These are phyloP conservation scores for Epistrophella euchroma DNA, from an alignment of 2,888 invertebrate genomes.

Conservation along the genomic window DNA sequence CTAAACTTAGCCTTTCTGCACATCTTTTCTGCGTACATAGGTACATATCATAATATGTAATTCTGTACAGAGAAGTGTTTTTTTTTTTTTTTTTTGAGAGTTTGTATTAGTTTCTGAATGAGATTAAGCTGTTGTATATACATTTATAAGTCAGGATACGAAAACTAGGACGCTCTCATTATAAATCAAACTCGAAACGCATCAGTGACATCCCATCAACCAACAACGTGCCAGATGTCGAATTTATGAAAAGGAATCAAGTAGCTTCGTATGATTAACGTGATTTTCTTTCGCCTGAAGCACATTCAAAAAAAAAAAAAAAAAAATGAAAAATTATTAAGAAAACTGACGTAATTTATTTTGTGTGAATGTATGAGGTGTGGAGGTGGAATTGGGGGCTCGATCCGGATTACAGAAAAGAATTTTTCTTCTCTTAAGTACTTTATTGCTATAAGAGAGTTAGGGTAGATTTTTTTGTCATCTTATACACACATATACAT, in stretches of 20 bases:
- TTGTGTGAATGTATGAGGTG: neutral
- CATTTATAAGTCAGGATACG: neutral
- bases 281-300: neutral
- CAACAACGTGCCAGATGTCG: conserved; percentile 15
- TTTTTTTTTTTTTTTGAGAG: neutral
- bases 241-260: conserved; percentile 11
- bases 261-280: conserved; percentile 8
- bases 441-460: neutral
- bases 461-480: neutral
- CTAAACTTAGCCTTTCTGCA: neutral
- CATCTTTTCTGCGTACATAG: neutral
- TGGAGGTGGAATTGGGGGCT: neutral
- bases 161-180: conserved; percentile 4
- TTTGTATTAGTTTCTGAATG: conserved; percentile 3
- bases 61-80: neutral
- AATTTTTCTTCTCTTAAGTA: neutral
- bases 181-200: conserved; percentile 1
- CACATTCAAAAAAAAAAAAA: neutral
- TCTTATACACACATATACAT: neutral
- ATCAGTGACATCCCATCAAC: conserved; percentile 4
- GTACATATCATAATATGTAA: conserved; percentile 11
- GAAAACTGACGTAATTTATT: conserved; percentile 11
- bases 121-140: neutral
- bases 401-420: conserved; percentile 3
- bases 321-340: conserved; percentile 1